phyloP scores from a whole-genome alignment of 2,113 vertebrate genomes.

The Scortum barcoo region DNA sequence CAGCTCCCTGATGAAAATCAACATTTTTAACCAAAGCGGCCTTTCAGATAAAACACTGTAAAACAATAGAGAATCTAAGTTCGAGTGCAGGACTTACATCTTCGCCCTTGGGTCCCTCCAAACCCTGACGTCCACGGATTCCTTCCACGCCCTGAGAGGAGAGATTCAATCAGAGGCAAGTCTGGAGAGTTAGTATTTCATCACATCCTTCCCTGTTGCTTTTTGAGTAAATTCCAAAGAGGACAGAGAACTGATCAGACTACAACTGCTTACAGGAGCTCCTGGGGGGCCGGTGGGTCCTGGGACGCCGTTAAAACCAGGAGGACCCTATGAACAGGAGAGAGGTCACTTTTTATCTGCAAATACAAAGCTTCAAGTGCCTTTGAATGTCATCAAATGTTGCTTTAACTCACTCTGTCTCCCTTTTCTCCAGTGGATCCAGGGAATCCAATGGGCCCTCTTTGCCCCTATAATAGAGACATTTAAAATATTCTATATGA shows the following conservation, averaged over 20 bases:
- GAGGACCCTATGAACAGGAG: conserved; percentile 77
- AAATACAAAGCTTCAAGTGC: background rate
- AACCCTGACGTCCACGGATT: conserved; percentile 82
- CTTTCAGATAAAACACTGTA: background rate
- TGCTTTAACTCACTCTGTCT: conserved; percentile 78
- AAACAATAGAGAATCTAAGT: background rate
- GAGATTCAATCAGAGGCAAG: background rate
- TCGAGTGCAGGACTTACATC: conserved; percentile 72
- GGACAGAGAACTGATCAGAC: background rate
- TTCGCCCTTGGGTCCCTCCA: conserved; percentile 82
- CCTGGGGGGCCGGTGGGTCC: conserved; percentile 87
- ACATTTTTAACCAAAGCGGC: background rate
- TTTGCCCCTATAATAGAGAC: conserved; percentile 82
- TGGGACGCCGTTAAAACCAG: conserved; percentile 85
- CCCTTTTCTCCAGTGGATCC: conserved; percentile 84
- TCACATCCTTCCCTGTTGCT: background rate
- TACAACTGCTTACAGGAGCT: conserved; percentile 76
- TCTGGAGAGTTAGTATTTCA: background rate
- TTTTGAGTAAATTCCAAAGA: background rate
- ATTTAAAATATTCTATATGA: too few species aligned
- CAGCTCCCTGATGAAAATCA: conserved; percentile 76
- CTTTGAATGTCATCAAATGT: background rate
- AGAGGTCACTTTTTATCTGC: background rate
- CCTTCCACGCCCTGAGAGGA: conserved; percentile 84
- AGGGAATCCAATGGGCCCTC: conserved; percentile 82